Conservation (phyloP, 2,888 invertebrate species). For the Lottia scabra region DNA sequence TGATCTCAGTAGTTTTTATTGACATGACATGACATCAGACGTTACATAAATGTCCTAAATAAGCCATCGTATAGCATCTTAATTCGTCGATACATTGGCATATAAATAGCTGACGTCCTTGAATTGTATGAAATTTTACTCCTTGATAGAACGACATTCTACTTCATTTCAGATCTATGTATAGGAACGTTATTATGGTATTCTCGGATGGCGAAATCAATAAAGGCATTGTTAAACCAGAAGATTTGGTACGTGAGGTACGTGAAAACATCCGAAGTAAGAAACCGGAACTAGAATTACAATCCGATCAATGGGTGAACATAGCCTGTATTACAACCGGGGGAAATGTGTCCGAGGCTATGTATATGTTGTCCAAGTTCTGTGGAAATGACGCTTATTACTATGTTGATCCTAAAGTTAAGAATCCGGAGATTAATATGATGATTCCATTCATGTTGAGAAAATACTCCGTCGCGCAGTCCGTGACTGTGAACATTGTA, state of each 20-base stretch:
- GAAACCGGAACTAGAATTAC: conserved; percentile 42
- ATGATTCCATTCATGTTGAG: conserved; percentile 57
- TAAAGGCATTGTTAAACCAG: conserved; percentile 51
- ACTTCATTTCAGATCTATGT: conserved; percentile 34
- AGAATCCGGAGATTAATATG: conserved; percentile 51
- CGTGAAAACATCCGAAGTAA: conserved; percentile 48
- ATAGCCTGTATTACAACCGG: conserved; percentile 59
- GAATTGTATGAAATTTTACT: no score
- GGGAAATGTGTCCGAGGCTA: conserved; percentile 51
- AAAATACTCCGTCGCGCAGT: conserved; percentile 54
- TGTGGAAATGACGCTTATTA: conserved; percentile 63
- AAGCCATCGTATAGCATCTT: background rate
- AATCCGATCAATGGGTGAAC: conserved; percentile 57
- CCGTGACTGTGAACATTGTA: conserved; percentile 44
- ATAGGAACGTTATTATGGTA: conserved; percentile 56
- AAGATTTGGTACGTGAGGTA: conserved; percentile 48
- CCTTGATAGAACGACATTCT: no score
- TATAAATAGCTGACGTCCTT: background rate
- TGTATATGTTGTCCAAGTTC: conserved; percentile 54
- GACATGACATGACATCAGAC: no score
- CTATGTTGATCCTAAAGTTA: conserved; percentile 50
- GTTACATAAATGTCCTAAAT: no score
- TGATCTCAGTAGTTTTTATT: no score
- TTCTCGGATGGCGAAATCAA: conserved; percentile 65
- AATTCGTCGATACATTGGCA: no score